Evolutionary conservation across 2,113 vertebrate genomes (phyloP).

Genomic region (Plectropomus leopardus): DNA sequence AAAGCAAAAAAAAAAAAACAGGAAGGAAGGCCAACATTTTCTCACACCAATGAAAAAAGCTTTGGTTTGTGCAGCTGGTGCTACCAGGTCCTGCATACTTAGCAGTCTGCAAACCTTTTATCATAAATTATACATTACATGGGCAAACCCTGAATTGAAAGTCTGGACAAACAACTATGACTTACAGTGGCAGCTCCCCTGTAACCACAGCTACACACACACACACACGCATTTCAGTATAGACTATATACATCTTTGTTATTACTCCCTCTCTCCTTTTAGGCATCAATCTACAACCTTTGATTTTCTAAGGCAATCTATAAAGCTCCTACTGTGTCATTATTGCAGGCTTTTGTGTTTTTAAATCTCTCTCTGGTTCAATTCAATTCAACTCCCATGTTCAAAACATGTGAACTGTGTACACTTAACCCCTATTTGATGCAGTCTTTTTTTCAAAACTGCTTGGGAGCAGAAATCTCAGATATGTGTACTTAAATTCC

Average conservation of each 20-base stretch:
- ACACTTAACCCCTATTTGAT: conserved; percentile 15
- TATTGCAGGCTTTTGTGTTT: not conserved
- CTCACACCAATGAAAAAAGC: conserved; percentile 48
- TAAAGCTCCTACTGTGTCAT: conserved; percentile 1
- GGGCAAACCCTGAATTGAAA: conserved; percentile 49
- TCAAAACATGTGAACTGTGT: not conserved
- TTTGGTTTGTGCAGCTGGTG: conserved; percentile 36
- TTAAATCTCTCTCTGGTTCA: conserved; percentile 4
- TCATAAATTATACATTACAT: conserved; percentile 75
- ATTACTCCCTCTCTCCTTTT: not conserved
- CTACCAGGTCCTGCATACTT: conserved; percentile 50
- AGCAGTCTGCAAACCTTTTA: conserved; percentile 71
- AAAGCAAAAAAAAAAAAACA: conserved; percentile 3
- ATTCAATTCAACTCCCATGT: conserved; percentile 9
- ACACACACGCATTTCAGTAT: not conserved
- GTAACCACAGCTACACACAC: not conserved
- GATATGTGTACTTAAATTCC: not conserved
- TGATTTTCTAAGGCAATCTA: not conserved
- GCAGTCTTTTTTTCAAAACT: not conserved
- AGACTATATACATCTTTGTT: not conserved
- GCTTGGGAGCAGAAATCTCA: not conserved
- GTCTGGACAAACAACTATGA: conserved; percentile 53
- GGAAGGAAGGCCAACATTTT: conserved; percentile 37
- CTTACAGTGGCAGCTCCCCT: not conserved
- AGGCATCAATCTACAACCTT: not conserved